Conservation (phyloP, 2,113 vertebrate species). For the Echinops telfairi region DNA sequence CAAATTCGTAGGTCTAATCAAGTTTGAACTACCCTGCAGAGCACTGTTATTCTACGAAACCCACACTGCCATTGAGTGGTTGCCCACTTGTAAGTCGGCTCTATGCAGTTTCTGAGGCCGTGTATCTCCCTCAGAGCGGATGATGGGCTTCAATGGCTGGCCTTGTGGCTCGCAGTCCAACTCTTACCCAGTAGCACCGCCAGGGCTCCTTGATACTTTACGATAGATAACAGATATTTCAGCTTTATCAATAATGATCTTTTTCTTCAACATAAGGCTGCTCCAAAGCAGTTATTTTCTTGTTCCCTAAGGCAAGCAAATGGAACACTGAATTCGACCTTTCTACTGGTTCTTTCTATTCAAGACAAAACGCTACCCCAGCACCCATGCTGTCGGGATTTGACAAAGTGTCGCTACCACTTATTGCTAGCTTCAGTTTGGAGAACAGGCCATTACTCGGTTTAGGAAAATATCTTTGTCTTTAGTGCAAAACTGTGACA, state of each 20-base stretch:
- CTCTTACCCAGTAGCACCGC: too few species aligned
- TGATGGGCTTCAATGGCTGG: too few species aligned
- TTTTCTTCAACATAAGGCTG: conserved; percentile 42
- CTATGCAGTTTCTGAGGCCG: too few species aligned
- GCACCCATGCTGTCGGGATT: background rate
- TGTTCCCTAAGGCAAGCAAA: background rate
- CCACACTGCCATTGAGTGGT: too few species aligned
- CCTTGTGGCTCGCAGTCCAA: too few species aligned
- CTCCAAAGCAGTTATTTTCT: conserved; percentile 34
- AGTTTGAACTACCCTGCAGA: background rate
- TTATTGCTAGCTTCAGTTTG: conserved; percentile 43
- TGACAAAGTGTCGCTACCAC: conserved; percentile 55
- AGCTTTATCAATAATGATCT: background rate
- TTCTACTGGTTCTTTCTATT: conserved; percentile 33
- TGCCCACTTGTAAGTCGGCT: too few species aligned
- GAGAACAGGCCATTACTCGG: conserved; percentile 35
- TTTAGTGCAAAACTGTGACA: conserved; percentile 31
- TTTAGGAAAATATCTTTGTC: conserved; percentile 51
- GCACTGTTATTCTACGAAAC: too few species aligned
- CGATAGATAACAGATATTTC: background rate
- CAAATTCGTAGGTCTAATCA: background rate
- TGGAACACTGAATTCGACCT: background rate
- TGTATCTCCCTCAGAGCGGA: too few species aligned
- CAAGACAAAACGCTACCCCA: background rate
- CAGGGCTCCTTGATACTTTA: background rate